phyloP scores from a whole-genome alignment of 23 tunicate genomes.

The Ciona savignyi region DNA sequence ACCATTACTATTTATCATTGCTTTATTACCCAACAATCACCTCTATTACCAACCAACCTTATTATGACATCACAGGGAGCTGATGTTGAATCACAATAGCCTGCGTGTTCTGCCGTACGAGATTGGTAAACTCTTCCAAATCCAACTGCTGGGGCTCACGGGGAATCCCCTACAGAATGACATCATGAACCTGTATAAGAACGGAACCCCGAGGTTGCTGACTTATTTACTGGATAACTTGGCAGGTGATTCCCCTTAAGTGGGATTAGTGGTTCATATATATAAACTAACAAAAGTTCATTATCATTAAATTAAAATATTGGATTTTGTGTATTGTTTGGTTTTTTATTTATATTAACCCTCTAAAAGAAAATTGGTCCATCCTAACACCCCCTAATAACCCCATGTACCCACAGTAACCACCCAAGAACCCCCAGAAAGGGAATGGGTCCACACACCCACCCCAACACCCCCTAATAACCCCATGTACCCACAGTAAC shows the following conservation, averaged over 20 bases:
- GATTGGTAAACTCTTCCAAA: slow-evolving; percentile 89
- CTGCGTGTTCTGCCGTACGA: slow-evolving; percentile 92
- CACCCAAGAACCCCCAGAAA: slow-evolving; percentile 83
- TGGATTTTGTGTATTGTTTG: no score
- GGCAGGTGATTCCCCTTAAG: slow-evolving; percentile 36
- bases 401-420: slow-evolving; percentile 36
- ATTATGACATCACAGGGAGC: slow-evolving; percentile 57
- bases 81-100: slow-evolving; percentile 85
- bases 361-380: no score
- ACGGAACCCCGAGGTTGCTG: slow-evolving; percentile 58
- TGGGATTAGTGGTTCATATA: background rate
- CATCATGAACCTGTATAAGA: slow-evolving; percentile 56
- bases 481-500: slow-evolving; percentile 36
- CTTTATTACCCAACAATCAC: no score
- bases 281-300: no score
- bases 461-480: slow-evolving; percentile 24
- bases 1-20: no score
- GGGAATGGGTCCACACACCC: slow-evolving; percentile 67
- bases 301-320: no score
- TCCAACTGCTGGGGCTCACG: slow-evolving; percentile 76
- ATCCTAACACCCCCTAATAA: background rate
- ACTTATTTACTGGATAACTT: slow-evolving; percentile 85
- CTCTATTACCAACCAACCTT: no score
- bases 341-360: no score
- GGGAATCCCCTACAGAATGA: slow-evolving; percentile 95